Base-by-base conservation (phyloP, 2,113 vertebrate genomes). In the Nothobranchius furzeri region DNA sequence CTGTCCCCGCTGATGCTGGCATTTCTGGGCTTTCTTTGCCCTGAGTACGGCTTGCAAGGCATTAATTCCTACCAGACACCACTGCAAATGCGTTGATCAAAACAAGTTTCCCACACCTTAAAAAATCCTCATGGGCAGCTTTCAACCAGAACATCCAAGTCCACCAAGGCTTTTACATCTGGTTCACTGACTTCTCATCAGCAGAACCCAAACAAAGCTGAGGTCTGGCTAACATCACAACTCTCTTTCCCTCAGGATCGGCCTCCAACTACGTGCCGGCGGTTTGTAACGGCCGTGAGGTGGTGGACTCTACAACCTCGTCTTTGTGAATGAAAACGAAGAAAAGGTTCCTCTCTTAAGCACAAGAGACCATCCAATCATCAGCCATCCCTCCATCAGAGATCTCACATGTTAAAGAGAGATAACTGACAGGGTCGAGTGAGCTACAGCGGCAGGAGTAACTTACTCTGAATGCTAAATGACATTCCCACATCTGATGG, bases 251-350 rank as follows among this genome's bases (percentile, higher is more conserved):
- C 51, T 20, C 88, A 97, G 94, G 93, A 61, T 95, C 95, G 40
- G 91, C 92, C 68, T 90, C 91, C 8, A 96, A 95, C 78, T 94
- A 93, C 0, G 95, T 99, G 78, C 95, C 97, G 70, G 94, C 96
- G 0, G 96, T 99, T 25, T 99, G 98, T 81, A 99, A 99, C 0
- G 98, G 98, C 47, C 96, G 95, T 0, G 98, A 99, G 86, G 96
- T 98, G 84, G 94, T 98, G 77, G 98, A 99, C 86, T 99, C 98
- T 2, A 98, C 96, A 0, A 99, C 97, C 0, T 99, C 97, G 0
- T 98, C 98, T 49, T 92, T 99, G 88, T 99, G 93, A 98, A 88
- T 82, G 47, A 53, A 57, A 45, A 45, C 2, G 10, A 42, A 42
- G 10, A 12, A 51, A 35, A 66, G 5, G 12, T 51, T 66, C 67